These are phyloP conservation scores for Apotomis capreana DNA, from an alignment of 2,888 invertebrate genomes.

Conservation along the genomic window DNA sequence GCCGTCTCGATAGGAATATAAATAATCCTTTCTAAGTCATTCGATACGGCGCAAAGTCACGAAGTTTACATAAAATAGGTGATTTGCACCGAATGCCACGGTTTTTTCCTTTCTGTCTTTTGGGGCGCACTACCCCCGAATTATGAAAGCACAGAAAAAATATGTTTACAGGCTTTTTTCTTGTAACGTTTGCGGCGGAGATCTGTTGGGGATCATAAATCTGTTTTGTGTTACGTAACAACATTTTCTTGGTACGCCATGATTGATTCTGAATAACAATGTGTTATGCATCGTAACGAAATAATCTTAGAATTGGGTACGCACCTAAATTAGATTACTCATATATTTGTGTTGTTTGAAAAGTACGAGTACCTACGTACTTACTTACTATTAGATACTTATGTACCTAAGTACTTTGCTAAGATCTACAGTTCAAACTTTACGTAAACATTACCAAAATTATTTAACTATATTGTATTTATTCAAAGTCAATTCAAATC, in stretches of 20 bases:
- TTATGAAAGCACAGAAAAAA: slow-evolving; percentile 68
- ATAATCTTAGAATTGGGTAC: too few species aligned
- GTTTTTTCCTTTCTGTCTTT: slow-evolving; percentile 64
- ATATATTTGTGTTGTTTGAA: too few species aligned
- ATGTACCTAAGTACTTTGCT: too few species aligned
- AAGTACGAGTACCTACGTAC: too few species aligned
- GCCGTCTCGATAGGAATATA: slow-evolving; percentile 63
- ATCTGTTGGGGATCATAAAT: slow-evolving; percentile 67
- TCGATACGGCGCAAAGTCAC: slow-evolving; percentile 81
- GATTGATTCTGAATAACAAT: slow-evolving; percentile 59
- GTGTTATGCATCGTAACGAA: slow-evolving; percentile 45
- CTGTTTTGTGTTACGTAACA: slow-evolving; percentile 66
- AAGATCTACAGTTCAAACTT: too few species aligned
- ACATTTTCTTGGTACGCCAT: slow-evolving; percentile 50
- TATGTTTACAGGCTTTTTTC: slow-evolving; percentile 78
- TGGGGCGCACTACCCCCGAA: slow-evolving; percentile 65
- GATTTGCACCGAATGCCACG: slow-evolving; percentile 77
- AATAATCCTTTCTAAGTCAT: slow-evolving; percentile 82
- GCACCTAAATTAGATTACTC: too few species aligned
- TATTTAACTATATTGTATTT: too few species aligned
- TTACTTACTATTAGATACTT: too few species aligned
- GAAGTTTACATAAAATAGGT: slow-evolving; percentile 83
- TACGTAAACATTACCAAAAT: too few species aligned
- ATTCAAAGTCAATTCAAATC: too few species aligned
- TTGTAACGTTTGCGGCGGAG: slow-evolving; percentile 55